Base-by-base conservation (phyloP, 2,113 vertebrate genomes). In the Hepsetus odoe region DNA sequence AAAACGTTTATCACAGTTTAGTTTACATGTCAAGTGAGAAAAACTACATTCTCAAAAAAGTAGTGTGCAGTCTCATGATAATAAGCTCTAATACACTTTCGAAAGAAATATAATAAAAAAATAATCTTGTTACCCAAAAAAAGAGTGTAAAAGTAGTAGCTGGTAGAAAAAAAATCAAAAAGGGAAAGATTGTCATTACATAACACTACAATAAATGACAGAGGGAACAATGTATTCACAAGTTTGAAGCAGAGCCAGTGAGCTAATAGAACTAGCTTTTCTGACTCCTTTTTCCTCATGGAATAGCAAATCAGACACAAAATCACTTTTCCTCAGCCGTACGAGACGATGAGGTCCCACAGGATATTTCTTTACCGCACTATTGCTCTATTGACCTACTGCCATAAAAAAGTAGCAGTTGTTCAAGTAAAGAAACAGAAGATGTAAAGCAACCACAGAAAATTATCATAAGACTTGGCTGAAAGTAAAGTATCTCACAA, bases 391-490 rank as follows among this genome's bases (percentile, higher is more conserved):
- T 58, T 42, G 30, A 76, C 22, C 44, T 65, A 24, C 56, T 66
- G 46, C 40, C 5, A 42, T n/a, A 66, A 64, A 72, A 69, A 70
- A 70, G 38, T 64, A 46, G 46, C 22, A 53, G 65, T 62, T 46
- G 53, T 73, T 83, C 55, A 62, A 80, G 72, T 75, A 76, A 16
- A 46, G 55, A 76, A 76, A 56, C 22, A 72, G 35, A 65, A 64
- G 76, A 67, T 61, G 79, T 84, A 81, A 84, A 81, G 67, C 35
- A 74, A 40, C 38, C 35, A 58, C 28, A 32, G 35, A 62, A 51
- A 74, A n/a, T n/a, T 46, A 40, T 28, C 8, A 14, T 18, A 71
- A 76, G 51, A 46, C 30, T 51, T 72, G 16, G 67, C 69, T 67
- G 3, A 16, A 71, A 59, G 73, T 33, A 74, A 58, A 22, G 0